Base-by-base conservation (phyloP, 1,140 invertebrate genomes). In the Coptotermes formosanus region DNA sequence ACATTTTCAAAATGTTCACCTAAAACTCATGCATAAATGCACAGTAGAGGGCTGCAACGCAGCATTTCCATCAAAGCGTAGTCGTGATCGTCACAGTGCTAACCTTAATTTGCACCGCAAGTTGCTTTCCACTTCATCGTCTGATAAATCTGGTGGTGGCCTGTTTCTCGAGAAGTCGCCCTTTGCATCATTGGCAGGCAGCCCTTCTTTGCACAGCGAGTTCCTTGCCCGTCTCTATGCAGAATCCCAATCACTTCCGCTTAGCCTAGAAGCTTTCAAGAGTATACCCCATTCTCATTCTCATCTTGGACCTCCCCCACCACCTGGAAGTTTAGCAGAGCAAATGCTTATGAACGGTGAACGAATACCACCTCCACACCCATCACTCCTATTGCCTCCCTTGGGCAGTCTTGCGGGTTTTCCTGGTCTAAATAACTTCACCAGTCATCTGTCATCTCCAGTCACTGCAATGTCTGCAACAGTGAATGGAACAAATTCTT, bases 1-100 rank as follows among this genome's bases (percentile, higher is more conserved):
- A 0, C 98, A 99, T 89, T 99, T 98, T 91, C 97, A 98, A 92
- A 98, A 97, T 90, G 96, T 98, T 0, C 98, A 99, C 92, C 93
- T 99, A 81, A 99, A 99, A 91, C 91, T 99, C 86, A 98, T 98
- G 95, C 98, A 99, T 91, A 97, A 97, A 89, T 99, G 98, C 91
- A 97, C 95, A 87, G 96, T 99, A 6, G 97, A 98, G 87, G 98
- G 98, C n/a, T 99, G 98, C 90, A 97, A 97, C 90, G 97, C 97
- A 0, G 95, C 97, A 0, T 99, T 99, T 90, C 97, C 97, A n/a
- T 98, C 97, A 1, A 99, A 98, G 90, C 92, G 97, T 83, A 98
- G 96, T 87, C 94, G 98, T 86, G 98, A 99, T 89, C 92, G 98
- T 6, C 98, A 99, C 90, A 97, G 97, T 88, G 95, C 97, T 1